Evolutionary conservation across 2,797 vertebrate genomes (phyloP).

Genomic region (Oreortyx pictus): DNA sequence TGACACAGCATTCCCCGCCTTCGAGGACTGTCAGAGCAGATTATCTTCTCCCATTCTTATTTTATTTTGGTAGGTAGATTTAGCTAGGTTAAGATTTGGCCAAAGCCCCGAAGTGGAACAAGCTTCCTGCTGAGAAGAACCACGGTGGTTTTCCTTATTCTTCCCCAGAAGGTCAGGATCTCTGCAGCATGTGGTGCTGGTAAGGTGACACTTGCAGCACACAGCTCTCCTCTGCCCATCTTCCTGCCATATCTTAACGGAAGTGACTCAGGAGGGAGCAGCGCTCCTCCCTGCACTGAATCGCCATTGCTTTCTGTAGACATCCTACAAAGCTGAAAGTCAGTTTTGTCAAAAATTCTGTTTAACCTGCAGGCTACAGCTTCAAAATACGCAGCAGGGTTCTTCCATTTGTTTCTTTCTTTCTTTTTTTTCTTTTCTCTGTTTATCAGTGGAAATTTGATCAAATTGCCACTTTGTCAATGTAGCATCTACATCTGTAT

Average conservation of each 20-base stretch:
- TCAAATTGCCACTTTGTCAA: accelerated
- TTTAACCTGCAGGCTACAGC: neutral
- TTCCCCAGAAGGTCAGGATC: neutral
- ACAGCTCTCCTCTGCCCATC: neutral
- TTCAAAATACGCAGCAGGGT: neutral
- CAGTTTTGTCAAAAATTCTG: conserved; percentile 28
- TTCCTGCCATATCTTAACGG: neutral
- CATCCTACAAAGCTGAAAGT: conserved; percentile 14
- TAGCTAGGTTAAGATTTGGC: neutral
- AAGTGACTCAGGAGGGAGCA: conserved; percentile 38
- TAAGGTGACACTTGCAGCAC: conserved; percentile 20
- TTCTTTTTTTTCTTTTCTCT: accelerated
- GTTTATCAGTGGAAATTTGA: conserved; percentile 7
- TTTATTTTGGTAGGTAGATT: neutral
- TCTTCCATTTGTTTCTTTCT: neutral
- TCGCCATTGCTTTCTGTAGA: conserved; percentile 27
- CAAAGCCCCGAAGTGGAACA: neutral
- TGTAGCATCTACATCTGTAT: neutral
- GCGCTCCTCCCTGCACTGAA: neutral
- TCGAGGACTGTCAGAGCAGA: conserved; percentile 2
- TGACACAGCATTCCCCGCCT: conserved; percentile 9
- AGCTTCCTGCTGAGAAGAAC: neutral
- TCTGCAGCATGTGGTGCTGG: neutral
- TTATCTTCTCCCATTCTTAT: neutral
- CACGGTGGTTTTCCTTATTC: neutral